phyloP scores from a whole-genome alignment of 2,797 vertebrate genomes.

The Orientallactaga sibirica region DNA sequence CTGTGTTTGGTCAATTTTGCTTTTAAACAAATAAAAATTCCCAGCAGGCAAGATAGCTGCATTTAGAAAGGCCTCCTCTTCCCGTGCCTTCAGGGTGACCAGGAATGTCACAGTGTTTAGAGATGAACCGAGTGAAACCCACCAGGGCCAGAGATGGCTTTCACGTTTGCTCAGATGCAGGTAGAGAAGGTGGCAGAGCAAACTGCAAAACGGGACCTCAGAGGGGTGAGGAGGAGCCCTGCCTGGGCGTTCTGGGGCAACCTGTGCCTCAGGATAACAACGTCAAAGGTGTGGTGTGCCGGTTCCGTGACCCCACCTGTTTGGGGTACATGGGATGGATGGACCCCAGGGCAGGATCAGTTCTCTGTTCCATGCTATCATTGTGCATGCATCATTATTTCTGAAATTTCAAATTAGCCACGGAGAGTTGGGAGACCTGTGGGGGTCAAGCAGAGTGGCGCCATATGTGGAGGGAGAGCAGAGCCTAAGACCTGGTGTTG shows the following conservation, averaged over 20 bases:
- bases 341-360: background rate
- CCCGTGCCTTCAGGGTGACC: accelerated
- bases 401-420: background rate
- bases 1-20: background rate
- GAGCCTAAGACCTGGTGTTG: too few species aligned
- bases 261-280: accelerated
- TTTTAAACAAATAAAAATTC: slow-evolving; percentile 30
- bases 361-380: too few species aligned
- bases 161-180: background rate
- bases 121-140: background rate
- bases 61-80: slow-evolving; percentile 39
- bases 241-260: too few species aligned
- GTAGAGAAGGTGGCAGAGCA: background rate
- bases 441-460: background rate
- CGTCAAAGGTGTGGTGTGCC: too few species aligned
- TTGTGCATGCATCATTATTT: background rate
- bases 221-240: background rate
- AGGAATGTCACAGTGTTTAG: background rate
- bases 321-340: background rate
- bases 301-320: accelerated
- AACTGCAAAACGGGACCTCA: background rate
- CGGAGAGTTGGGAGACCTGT: background rate
- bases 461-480: background rate
- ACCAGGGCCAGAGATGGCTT: background rate
- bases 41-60: background rate